Conservation (phyloP, 2,113 vertebrate species). For the Cyanocitta stelleri region DNA sequence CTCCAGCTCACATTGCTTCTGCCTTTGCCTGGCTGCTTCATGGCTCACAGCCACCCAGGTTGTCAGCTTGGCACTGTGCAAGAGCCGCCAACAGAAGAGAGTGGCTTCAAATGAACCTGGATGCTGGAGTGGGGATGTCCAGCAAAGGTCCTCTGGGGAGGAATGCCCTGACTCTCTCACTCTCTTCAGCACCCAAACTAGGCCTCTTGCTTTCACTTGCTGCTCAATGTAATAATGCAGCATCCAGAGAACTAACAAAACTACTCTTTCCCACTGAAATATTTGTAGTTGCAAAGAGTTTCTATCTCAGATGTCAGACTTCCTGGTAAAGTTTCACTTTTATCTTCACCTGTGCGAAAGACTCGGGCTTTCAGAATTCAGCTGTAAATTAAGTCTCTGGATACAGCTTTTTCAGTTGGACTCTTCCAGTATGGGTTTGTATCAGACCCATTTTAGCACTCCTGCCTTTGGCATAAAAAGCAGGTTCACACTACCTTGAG, state of each 20-base stretch:
- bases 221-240: neutral
- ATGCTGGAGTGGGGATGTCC: neutral
- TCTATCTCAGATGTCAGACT: neutral
- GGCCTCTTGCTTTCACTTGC: neutral
- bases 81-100: neutral
- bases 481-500: neutral
- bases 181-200: neutral
- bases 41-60: neutral
- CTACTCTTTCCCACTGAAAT: neutral
- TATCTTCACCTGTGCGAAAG: neutral
- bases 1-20: neutral
- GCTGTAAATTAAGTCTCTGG: neutral
- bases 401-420: neutral
- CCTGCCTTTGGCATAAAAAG: neutral
- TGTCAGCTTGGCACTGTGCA: neutral
- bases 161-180: neutral
- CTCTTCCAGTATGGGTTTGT: neutral
- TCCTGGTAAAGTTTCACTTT: neutral
- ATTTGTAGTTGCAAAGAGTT: neutral
- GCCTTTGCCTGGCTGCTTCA: neutral
- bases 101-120: neutral
- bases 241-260: neutral
- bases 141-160: neutral
- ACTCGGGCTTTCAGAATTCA: neutral
- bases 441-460: neutral